These are phyloP conservation scores for Cartodere bifasciata DNA, from an alignment of 2,888 invertebrate species.

Conservation along the genomic window DNA sequence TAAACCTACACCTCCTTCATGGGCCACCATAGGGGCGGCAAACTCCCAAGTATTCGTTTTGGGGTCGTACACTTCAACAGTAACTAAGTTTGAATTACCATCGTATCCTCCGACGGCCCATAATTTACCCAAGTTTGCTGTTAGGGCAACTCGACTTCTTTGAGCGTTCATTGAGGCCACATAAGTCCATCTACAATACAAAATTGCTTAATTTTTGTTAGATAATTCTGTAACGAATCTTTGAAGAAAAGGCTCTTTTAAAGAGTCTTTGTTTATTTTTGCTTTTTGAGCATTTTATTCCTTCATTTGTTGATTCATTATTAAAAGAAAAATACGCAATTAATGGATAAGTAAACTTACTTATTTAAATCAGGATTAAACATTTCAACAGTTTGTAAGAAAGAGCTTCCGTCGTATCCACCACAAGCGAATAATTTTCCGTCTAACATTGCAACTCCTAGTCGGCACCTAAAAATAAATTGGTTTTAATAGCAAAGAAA, in stretches of 20 bases:
- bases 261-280: too few relatives aligned
- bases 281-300: too few relatives aligned
- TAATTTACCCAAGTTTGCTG: constrained; percentile 71
- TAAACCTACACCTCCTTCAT: constrained; percentile 83
- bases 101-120: constrained; percentile 74
- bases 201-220: too few relatives aligned
- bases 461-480: constrained; percentile 55
- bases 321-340: too few relatives aligned
- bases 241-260: too few relatives aligned
- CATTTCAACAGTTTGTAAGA: constrained; percentile 70
- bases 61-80: constrained; percentile 78
- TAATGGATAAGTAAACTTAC: constrained; percentile 31
- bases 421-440: constrained; percentile 76
- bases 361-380: constrained; percentile 61
- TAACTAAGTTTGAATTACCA: constrained; percentile 66
- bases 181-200: constrained; percentile 54
- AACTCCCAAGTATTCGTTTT: constrained; percentile 58
- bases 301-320: too few relatives aligned
- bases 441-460: constrained; percentile 70
- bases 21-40: constrained; percentile 67
- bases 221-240: too few relatives aligned
- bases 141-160: constrained; percentile 67
- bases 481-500: too few relatives aligned
- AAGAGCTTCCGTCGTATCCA: constrained; percentile 75
- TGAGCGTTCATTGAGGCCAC: constrained; percentile 73